Evolutionary conservation across 2,888 invertebrate species (phyloP), one percentile per base, ranked within the genome.

Genomic region (Tetheella fluctuosa): DNA sequence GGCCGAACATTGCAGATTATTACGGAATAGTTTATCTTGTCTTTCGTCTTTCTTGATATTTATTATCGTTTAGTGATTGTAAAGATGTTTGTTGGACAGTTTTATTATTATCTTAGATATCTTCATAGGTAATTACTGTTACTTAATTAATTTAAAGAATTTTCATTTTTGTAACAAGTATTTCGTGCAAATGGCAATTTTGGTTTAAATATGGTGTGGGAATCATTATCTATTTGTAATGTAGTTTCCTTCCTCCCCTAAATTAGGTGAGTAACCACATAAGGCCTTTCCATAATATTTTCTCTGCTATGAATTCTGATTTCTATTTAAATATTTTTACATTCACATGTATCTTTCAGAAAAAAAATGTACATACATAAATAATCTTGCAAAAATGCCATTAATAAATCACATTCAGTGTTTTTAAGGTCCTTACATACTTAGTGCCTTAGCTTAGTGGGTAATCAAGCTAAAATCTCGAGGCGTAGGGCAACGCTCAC

Each of bases 401-500:
- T 42, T 42, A 12, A 42, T 42, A 54, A 54, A 13, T 34, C 25
- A 13, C 34, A 17, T 25, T 13, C 23, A 54, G 65, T 68, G 64
- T 60, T 63, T 59, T 57, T 59, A 54, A 61, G 34, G 4, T 23
- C 55, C 60, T 63, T 60, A 63, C 13, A 34, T 65, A 66, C 68
- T 67, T 59, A 60, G 68, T 76, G 73, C 74, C n/a, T n/a, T n/a
- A n/a, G n/a, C 68, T 67, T 59, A 60, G 68, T 76, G 73, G 73
- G 77, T 77, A 81, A 83, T 81, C 79, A 64, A 63, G 63, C 68
- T 71, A 67, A 73, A 79, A 78, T 79, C 75, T 70, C 59, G 52
- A 34, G 48, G 48, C 37, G 64, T n/a, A n/a, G n/a, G n/a, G n/a
- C n/a, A n/a, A 55, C 37, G 34, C 59, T 52, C 58, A 59, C 54